These are phyloP conservation scores for Cyanistes caeruleus DNA, from an alignment of 2,113 vertebrate species.

Conservation along the genomic window DNA sequence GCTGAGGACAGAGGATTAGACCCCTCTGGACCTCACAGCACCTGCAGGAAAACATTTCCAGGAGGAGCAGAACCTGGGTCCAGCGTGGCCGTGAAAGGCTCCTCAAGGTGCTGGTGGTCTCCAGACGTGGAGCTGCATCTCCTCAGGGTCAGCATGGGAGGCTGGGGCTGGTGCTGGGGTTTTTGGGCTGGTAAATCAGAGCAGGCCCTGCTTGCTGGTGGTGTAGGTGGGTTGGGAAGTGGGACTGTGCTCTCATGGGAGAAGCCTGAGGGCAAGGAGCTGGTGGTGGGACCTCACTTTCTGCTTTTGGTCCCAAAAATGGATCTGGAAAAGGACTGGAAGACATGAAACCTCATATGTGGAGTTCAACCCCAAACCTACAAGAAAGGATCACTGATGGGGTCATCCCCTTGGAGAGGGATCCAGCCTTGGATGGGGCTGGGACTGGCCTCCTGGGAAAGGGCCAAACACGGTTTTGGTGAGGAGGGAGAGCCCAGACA, in stretches of 20 bases:
- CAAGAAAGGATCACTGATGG: background rate
- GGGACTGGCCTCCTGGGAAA: background rate
- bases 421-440: background rate
- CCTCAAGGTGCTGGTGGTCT: background rate
- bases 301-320: background rate
- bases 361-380: background rate
- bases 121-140: background rate
- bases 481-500: background rate
- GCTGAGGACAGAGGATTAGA: background rate
- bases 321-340: background rate
- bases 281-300: background rate
- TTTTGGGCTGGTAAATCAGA: background rate
- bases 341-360: background rate
- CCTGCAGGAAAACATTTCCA: background rate
- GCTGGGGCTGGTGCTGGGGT: background rate
- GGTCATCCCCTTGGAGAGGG: background rate
- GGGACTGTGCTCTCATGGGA: fast-evolving
- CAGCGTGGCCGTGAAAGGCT: fast-evolving
- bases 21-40: background rate
- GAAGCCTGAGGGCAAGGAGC: background rate
- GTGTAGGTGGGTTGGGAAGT: background rate
- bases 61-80: background rate
- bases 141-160: background rate
- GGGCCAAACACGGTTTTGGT: background rate
- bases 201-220: fast-evolving